Percentiles rank a stretch among this genome's conserved stretches.
Evolutionary conservation across 2,113 vertebrate species (phyloP).

Genomic region (Strix aluco): DNA sequence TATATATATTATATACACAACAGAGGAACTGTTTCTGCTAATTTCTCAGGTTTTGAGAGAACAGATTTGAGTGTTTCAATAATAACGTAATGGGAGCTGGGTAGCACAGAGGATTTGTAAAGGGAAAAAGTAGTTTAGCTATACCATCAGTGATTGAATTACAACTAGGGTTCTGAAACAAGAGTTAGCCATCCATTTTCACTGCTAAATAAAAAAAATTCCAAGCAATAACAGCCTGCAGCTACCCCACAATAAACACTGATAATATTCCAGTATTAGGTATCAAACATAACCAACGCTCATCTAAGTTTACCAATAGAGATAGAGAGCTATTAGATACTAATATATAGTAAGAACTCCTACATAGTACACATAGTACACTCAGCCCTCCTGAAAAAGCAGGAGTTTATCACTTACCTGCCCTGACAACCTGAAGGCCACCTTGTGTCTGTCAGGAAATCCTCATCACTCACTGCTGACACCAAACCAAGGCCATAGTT

Average conservation of each 20-base stretch:
- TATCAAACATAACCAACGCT: not conserved
- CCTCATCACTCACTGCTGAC: not conserved
- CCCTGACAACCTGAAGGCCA: not conserved
- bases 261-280: not conserved
- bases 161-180: not conserved
- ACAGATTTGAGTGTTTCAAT: not conserved
- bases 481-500: not conserved
- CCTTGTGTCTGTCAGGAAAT: not conserved
- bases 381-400: not conserved
- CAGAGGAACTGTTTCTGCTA: not conserved
- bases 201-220: not conserved
- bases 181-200: not conserved
- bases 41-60: not conserved
- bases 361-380: not conserved
- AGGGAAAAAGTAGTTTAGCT: not conserved
- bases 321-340: not conserved
- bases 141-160: not conserved
- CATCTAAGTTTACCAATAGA: not conserved
- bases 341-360: not conserved
- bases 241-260: not conserved
- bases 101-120: not conserved
- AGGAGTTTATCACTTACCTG: not conserved
- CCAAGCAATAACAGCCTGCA: not conserved
- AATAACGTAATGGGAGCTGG: not conserved
- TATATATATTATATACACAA: not conserved